Evolutionary conservation across 2,888 invertebrate genomes (phyloP).

Genomic region (Cryptophagus acutangulus): DNA sequence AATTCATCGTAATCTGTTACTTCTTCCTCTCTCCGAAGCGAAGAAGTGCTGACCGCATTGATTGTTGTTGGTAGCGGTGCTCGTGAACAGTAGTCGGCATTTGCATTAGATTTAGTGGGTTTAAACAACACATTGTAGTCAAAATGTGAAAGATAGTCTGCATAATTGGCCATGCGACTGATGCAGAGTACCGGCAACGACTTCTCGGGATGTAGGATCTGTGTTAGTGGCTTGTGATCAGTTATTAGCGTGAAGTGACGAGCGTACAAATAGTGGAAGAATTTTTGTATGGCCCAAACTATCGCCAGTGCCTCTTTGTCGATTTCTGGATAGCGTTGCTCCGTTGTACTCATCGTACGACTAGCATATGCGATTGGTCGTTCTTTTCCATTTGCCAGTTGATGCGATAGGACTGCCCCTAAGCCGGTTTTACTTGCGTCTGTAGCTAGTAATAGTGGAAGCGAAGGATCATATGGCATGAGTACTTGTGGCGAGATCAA

Average conservation of each 20-base stretch:
- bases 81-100: slow-evolving; percentile 17
- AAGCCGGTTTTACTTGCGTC: slow-evolving; percentile 19
- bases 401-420: slow-evolving; percentile 21
- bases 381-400: slow-evolving; percentile 9
- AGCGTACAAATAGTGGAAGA: slow-evolving; percentile 20
- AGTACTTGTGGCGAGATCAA: slow-evolving; percentile 21
- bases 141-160: slow-evolving; percentile 16
- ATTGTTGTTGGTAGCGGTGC: too few species aligned
- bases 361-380: slow-evolving; percentile 19
- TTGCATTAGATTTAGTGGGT: slow-evolving; percentile 12
- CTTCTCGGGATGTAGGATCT: slow-evolving; percentile 22
- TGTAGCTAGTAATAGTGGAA: slow-evolving; percentile 16
- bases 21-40: too few species aligned
- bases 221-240: slow-evolving; percentile 22
- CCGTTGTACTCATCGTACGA: slow-evolving; percentile 17
- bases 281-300: slow-evolving; percentile 16
- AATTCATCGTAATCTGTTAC: too few species aligned
- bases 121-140: slow-evolving; percentile 13
- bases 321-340: slow-evolving; percentile 18
- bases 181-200: slow-evolving; percentile 20
- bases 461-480: slow-evolving; percentile 18
- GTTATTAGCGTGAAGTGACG: slow-evolving; percentile 20
- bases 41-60: too few species aligned
- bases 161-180: slow-evolving; percentile 21
- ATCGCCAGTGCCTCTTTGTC: slow-evolving; percentile 22